Evolutionary conservation across 2,888 invertebrate species (phyloP).

Genomic region (Portevinia maculata): DNA sequence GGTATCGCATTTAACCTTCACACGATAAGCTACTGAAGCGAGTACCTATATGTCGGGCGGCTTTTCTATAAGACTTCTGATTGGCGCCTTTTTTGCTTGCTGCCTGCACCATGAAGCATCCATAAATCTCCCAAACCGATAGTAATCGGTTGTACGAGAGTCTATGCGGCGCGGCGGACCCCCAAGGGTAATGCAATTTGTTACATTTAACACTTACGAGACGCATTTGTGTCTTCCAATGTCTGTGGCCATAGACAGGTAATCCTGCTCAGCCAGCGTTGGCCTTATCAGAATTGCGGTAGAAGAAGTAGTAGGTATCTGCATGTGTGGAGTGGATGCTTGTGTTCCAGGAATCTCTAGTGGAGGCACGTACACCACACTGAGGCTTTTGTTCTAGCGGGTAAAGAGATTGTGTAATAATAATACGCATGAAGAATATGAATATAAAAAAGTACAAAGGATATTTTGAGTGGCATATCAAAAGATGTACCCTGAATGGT

Average conservation of each 20-base stretch:
- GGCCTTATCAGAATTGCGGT: slow-evolving; percentile 43
- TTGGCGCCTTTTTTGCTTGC: slow-evolving; percentile 64
- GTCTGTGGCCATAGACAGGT: slow-evolving; percentile 52
- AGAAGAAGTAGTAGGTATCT: slow-evolving; percentile 11
- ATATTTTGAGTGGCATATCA: slow-evolving; percentile 72
- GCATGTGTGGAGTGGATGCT: slow-evolving; percentile 15
- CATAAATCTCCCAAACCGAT: slow-evolving; percentile 73
- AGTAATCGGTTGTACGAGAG: slow-evolving; percentile 59
- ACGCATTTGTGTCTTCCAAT: slow-evolving; percentile 53
- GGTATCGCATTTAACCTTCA: slow-evolving; percentile 66
- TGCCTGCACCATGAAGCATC: slow-evolving; percentile 42
- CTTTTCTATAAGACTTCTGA: slow-evolving; percentile 45
- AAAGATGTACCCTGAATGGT: slow-evolving; percentile 45
- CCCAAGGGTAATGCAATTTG: slow-evolving; percentile 70
- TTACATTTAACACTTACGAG: slow-evolving; percentile 71
- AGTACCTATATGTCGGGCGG: slow-evolving; percentile 15
- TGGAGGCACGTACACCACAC: slow-evolving; percentile 47
- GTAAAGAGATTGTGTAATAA: slow-evolving; percentile 59
- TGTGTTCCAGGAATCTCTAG: slow-evolving; percentile 59
- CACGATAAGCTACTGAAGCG: slow-evolving; percentile 69
- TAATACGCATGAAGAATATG: slow-evolving; percentile 60
- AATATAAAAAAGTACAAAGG: slow-evolving; percentile 43
- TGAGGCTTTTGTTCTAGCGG: slow-evolving; percentile 58
- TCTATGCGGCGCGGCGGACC: slow-evolving; percentile 57
- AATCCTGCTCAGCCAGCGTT: slow-evolving; percentile 47